Evolutionary conservation across 2,113 vertebrate genomes (phyloP).

Genomic region (Oryzias melastigma): DNA sequence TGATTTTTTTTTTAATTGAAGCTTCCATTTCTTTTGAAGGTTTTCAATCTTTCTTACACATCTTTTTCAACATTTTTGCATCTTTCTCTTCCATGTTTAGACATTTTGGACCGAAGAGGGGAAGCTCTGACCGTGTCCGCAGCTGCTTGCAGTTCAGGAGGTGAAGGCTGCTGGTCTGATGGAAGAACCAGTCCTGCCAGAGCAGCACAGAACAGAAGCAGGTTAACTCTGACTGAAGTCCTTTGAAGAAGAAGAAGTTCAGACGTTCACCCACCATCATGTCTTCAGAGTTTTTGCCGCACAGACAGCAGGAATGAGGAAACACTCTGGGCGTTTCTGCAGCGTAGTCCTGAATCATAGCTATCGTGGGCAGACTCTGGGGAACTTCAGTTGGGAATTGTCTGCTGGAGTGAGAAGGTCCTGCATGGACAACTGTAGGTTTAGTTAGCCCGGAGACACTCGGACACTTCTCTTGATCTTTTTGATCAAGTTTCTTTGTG

Average conservation of each 20-base stretch:
- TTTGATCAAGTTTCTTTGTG: too few species aligned
- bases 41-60: too few species aligned
- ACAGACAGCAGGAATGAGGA: constrained; percentile 9
- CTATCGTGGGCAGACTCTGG: constrained; percentile 82
- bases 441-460: too few species aligned
- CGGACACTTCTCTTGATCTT: too few species aligned
- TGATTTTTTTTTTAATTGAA: too few species aligned
- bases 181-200: constrained; percentile 87
- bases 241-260: constrained; percentile 5
- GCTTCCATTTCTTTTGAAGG: too few species aligned
- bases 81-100: too few species aligned
- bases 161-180: constrained; percentile 86
- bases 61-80: too few species aligned
- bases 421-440: too few species aligned
- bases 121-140: constrained; percentile 80
- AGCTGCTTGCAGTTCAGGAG: constrained; percentile 84
- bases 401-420: not conserved
- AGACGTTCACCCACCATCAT: constrained; percentile 88
- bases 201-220: constrained; percentile 35
- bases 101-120: too few species aligned
- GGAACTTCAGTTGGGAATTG: not conserved
- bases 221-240: not conserved
- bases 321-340: constrained; percentile 42
- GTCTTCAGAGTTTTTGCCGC: constrained; percentile 82
- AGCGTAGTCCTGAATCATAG: constrained; percentile 96